Evolutionary conservation across 2,797 vertebrate species (phyloP).

Genomic region (Coracias cyanogaster): DNA sequence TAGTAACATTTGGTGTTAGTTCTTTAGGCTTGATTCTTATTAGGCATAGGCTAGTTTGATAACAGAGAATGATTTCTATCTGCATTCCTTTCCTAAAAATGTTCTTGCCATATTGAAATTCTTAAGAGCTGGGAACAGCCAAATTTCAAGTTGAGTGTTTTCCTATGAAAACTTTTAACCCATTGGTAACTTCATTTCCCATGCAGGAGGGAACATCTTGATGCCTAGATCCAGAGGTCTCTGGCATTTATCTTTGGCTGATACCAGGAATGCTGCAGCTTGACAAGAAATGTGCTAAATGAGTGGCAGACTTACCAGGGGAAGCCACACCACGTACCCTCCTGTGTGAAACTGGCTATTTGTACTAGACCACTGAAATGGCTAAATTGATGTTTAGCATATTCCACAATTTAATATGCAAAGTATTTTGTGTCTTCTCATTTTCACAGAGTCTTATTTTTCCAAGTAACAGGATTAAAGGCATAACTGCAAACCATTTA

Average conservation of each 20-base stretch:
- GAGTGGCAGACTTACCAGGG: background rate
- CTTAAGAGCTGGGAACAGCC: background rate
- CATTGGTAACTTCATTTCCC: background rate
- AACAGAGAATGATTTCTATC: background rate
- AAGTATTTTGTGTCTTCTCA: background rate
- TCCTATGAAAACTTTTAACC: background rate
- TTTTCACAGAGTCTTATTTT: slow-evolving; percentile 11
- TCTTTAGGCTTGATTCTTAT: background rate
- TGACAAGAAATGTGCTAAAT: background rate
- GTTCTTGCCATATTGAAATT: background rate
- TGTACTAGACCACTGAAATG: background rate
- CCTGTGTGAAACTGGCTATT: background rate
- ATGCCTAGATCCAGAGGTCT: background rate
- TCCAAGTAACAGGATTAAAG: slow-evolving; percentile 34
- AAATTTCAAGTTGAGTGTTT: background rate
- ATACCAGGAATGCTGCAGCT: background rate
- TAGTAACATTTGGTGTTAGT: background rate
- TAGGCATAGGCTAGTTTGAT: background rate
- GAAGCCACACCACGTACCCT: background rate
- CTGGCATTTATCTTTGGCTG: background rate
- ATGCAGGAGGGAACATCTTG: background rate
- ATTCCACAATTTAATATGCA: slow-evolving; percentile 30
- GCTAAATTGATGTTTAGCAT: background rate
- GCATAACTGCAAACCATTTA: slow-evolving; percentile 45
- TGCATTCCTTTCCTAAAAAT: background rate